Evolutionary conservation across 2,797 vertebrate genomes (phyloP), one percentile per base, ranked within the genome.

Genomic region (Hoplostethus atlanticus): DNA sequence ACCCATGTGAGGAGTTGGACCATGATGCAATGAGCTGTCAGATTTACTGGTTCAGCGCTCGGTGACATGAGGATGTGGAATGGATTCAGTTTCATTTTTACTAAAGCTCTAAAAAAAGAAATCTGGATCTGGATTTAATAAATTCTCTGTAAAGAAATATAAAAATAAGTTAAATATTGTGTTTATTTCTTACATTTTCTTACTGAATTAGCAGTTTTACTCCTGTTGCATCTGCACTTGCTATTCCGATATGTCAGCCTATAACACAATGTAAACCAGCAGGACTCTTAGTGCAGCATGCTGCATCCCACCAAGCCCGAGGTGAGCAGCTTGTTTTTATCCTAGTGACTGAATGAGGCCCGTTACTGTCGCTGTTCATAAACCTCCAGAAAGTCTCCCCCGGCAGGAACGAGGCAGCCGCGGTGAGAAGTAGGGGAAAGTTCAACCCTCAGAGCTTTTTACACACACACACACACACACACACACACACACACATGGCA

Each of bases 381-480:
- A 70, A 80, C 44, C 55, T 17, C 9, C 5, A 17, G 8, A 40
- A 57, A 40, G 34, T 3, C 59, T 47, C 13, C 6, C 6, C n/a
- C 10, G n/a, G 58, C 46, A 76, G 84, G 86, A 91, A 87, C 84
- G 68, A 53, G 68, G 69, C 71, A 81, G 74, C 58, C 81, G 51
- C 65, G 93, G 91, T 94, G 93, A 90, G 92, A 95, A 94, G 92
- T 93, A 91, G 93, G 91, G 90, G 91, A 95, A 92, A 94, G 93
- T 92, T 95, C 92, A 94, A n/a, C 70, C 83, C 73, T 76, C 80
- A 28, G 73, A 87, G 59, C 65, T 57, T 79, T 83, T 83, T 63
- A 82, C 69, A 66, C 50, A 16, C 44, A 21, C 34, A 53, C 48
- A 64, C 28, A 48, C 13, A 62, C 42, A 62, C 21, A 62, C n/a